Conservation (phyloP, 2,888 invertebrate species). For the Drosophila bunnanda region DNA sequence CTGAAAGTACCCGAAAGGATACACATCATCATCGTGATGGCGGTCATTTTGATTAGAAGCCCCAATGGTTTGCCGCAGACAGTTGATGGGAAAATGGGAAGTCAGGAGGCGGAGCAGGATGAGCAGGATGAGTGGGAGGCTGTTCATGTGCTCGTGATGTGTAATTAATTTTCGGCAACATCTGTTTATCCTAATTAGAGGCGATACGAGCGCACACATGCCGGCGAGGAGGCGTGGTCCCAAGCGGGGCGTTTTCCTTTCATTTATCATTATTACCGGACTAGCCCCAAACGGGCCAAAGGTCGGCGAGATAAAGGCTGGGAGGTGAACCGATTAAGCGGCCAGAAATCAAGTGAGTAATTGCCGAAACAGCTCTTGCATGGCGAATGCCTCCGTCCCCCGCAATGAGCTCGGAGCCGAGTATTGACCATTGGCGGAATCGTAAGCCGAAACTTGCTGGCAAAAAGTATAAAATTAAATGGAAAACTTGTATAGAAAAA, state of each 20-base stretch:
- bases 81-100: slow-evolving; percentile 1
- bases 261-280: slow-evolving; percentile 50
- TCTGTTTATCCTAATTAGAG: slow-evolving; percentile 77
- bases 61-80: slow-evolving; percentile 24
- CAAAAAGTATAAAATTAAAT: not conserved
- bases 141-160: slow-evolving; percentile 70
- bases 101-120: slow-evolving; percentile 3
- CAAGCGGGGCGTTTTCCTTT: slow-evolving; percentile 34
- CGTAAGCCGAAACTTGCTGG: slow-evolving; percentile 44
- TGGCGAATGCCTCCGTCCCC: slow-evolving; percentile 17
- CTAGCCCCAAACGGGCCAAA: slow-evolving; percentile 7
- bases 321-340: slow-evolving; percentile 30
- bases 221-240: slow-evolving; percentile 17
- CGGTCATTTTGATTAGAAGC: slow-evolving; percentile 45
- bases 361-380: slow-evolving; percentile 32
- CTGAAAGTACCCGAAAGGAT: slow-evolving; percentile 18
- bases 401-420: slow-evolving; percentile 26
- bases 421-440: slow-evolving; percentile 15
- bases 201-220: slow-evolving; percentile 46
- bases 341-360: slow-evolving; percentile 45
- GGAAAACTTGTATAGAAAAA: slow-evolving; percentile 28
- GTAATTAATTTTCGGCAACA: slow-evolving; percentile 79
- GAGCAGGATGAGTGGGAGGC: slow-evolving; percentile 11
- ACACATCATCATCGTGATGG: slow-evolving; percentile 24
- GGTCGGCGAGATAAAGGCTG: slow-evolving; percentile 29